These are phyloP conservation scores for Epinephelus awoara DNA, from an alignment of 2,797 vertebrate species.

Conservation along the genomic window DNA sequence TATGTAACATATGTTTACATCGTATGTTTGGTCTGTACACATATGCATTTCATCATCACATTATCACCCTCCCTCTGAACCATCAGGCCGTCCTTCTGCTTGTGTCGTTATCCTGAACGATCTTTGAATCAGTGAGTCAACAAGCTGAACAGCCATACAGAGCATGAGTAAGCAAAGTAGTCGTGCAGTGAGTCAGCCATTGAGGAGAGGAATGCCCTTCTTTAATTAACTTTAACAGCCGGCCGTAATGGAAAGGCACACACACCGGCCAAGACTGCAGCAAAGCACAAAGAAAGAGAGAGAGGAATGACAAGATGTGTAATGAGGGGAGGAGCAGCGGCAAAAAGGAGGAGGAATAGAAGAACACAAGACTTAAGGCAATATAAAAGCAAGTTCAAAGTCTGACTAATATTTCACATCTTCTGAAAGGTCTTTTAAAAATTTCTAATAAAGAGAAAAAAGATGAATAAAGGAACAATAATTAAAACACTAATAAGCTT, in stretches of 20 bases:
- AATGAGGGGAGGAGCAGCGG: background rate
- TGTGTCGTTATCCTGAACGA: background rate
- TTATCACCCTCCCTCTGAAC: background rate
- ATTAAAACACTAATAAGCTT: constrained; percentile 45
- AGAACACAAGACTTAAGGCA: background rate
- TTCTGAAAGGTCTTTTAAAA: constrained; percentile 1
- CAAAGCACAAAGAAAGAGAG: constrained; percentile 27
- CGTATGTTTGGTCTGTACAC: background rate
- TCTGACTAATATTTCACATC: constrained; percentile 19
- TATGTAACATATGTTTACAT: background rate
- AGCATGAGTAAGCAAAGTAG: constrained; percentile 57
- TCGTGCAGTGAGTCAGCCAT: constrained; percentile 59
- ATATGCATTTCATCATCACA: background rate
- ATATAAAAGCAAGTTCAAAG: constrained; percentile 48
- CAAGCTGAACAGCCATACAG: background rate
- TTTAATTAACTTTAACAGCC: constrained; percentile 71
- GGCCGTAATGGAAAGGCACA: constrained; percentile 21
- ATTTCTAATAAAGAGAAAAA: constrained; percentile 17
- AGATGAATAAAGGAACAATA: constrained; percentile 29
- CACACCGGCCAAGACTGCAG: constrained; percentile 70
- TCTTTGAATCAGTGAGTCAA: constrained; percentile 25
- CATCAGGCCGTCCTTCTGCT: background rate
- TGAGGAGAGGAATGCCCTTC: constrained; percentile 56
- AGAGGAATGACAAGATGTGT: background rate
- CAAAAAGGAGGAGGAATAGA: background rate